Evolutionary conservation across 1,140 invertebrate genomes (phyloP), one percentile per base, ranked within the genome.

Genomic region (Drosophila hydei): DNA sequence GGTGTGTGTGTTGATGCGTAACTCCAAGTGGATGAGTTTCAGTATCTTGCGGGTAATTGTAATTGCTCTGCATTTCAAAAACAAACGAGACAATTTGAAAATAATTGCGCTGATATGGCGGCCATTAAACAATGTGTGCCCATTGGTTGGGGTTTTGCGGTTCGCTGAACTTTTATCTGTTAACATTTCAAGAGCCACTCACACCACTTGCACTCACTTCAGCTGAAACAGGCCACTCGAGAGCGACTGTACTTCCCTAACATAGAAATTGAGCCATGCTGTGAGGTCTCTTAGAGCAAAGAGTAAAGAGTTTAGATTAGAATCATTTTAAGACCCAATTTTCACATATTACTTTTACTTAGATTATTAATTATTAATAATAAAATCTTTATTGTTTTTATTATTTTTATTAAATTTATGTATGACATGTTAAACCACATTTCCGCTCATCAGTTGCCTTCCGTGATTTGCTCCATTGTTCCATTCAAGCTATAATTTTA

Each of bases 11-110:
- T 76, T 79, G 77, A 85, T 63, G 79, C 79, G 80, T 85, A 84
- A 73, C 79, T 76, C 55, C 42, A 55, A 58, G 61, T 71, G 68
- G 51, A 51, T 16, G 23, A 9, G n/a, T 77, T 18, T 33, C 38
- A 50, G 43, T 74, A 62, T 75, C 75, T 77, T 62, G 75, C 62
- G 72, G 75, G 75, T 64, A 75, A 79, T 73, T 63, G 81, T 85
- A 85, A 87, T 87, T 85, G 79, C 79, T 59, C 62, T 48, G 59
- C 79, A 79, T 81, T 79, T 77, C 69, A 43, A 77, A 71, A 87
- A 59, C 80, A 87, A 85, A 85, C 80, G 81, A 85, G 77, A 87
- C 80, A 85, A 85, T 85, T 85, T 87, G 73, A 87, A 85, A 87
- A 87, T 85, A 85, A 85, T 85, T 85, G 80, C 74, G 36, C n/a